phyloP scores from a whole-genome alignment of 2,888 invertebrate species.

The Drosophila picticornis region DNA sequence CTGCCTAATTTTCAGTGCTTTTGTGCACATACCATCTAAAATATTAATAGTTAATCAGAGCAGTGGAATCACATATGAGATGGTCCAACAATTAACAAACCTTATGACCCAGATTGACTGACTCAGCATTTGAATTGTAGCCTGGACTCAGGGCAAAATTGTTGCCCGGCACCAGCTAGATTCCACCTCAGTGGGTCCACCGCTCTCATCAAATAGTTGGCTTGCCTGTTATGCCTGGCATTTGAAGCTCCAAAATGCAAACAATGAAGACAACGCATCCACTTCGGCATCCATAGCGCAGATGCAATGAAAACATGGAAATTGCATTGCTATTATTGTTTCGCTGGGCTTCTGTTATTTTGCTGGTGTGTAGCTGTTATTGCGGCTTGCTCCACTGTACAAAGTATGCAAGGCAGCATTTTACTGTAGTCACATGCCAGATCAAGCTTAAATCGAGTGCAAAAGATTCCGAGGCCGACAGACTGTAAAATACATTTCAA shows the following conservation, averaged over 20 bases:
- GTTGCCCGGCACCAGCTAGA: slow-evolving; percentile 1
- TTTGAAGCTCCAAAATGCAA: slow-evolving; percentile 36
- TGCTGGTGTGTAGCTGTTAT: slow-evolving; percentile 1
- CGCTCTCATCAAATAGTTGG: slow-evolving; percentile 33
- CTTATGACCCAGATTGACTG: slow-evolving; percentile 8
- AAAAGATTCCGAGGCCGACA: slow-evolving; percentile 21
- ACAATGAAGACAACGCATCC: slow-evolving; percentile 42
- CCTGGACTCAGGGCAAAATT: neutral
- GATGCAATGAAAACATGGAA: slow-evolving; percentile 42
- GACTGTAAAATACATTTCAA: slow-evolving; percentile 22
- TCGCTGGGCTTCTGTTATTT: slow-evolving; percentile 17
- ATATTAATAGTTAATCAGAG: slow-evolving; percentile 46
- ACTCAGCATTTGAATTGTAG: slow-evolving; percentile 13
- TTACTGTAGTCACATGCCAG: slow-evolving; percentile 15
- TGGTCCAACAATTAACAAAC: slow-evolving; percentile 23
- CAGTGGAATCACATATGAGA: neutral
- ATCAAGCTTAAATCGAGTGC: slow-evolving; percentile 30
- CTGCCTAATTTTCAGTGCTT: neutral
- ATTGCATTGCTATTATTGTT: slow-evolving; percentile 33
- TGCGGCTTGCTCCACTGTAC: neutral
- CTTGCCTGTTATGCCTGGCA: slow-evolving; percentile 14
- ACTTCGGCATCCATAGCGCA: slow-evolving; percentile 9
- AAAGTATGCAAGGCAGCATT: slow-evolving; percentile 28
- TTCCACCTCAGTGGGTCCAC: neutral
- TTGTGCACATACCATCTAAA: slow-evolving; percentile 1